A percentile compares a stretch with the other conserved stretches of the same genome.
These are phyloP conservation scores for Steatocranus sp. DNA, from an alignment of 2,797 vertebrate genomes.

Conservation along the genomic window DNA sequence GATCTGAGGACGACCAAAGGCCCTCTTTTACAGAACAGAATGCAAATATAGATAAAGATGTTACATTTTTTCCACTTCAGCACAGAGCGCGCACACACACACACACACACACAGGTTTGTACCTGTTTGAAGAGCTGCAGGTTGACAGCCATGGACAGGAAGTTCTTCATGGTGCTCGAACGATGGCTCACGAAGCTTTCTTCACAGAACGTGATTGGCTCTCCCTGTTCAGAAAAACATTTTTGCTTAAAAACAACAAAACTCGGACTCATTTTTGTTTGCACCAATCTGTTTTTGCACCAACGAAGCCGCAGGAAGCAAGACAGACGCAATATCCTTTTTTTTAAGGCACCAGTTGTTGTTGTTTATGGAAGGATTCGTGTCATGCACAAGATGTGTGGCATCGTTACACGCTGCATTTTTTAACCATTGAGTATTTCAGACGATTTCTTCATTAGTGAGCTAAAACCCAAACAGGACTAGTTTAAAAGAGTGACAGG, in stretches of 20 bases:
- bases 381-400: background rate
- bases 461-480: background rate
- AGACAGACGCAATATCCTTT: background rate
- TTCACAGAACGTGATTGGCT: slow-evolving; percentile 93
- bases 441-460: slow-evolving; percentile 51
- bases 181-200: slow-evolving; percentile 91
- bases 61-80: background rate
- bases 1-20: background rate
- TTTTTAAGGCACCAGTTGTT: background rate
- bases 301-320: background rate
- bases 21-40: background rate
- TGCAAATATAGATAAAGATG: rapidly evolving
- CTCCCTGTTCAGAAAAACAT: slow-evolving; percentile 77
- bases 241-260: background rate
- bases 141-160: slow-evolving; percentile 92
- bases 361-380: background rate
- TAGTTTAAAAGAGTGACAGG: background rate
- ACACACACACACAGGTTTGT: background rate
- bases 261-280: background rate
- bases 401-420: background rate
- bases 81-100: rapidly evolving
- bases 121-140: slow-evolving; percentile 99
- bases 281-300: slow-evolving; percentile 5
- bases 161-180: slow-evolving; percentile 87
- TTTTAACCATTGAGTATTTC: slow-evolving; percentile 14